Evolutionary conservation across 30 jellyfish, hydroid and myxozoan species (phyloP), one percentile per base, ranked within the genome.

Genomic region (Catostylus mosaicus): DNA sequence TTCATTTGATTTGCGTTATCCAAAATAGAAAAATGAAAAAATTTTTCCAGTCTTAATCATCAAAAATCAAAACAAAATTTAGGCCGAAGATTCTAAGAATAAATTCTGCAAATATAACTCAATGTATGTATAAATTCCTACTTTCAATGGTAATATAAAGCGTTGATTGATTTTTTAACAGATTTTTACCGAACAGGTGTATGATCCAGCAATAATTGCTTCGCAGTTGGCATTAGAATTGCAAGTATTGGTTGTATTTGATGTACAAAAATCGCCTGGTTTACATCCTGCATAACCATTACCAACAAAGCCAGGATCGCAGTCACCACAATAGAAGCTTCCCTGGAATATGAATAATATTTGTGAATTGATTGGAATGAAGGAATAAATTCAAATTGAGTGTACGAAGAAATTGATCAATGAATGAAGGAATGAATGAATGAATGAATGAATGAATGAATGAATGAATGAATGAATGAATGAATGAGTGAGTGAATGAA

Each of bases 301-400:
- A 7, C 99, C 99, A 76, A 93, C 96, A 63, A 48, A 93, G 32
- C 99, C 99, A 12, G 97, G 97, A 19, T 93, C 82, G 81, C 99
- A 93, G 47, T 87, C 87, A 10, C 99, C 97, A 73, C 99, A 93
- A 22, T 40, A 26, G 50, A 63, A 93, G 56, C 97, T 93, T 14
- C 99, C 99, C 99, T 93, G 77, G 31, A 69, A 50, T 9, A 50
- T 50, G 14, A 5, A 23, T 10, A 4, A 43, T 43, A 43, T 43
- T 16, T 6, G 54, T 16, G 8, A 43, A 16, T 43, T n/a, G 26
- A 50, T 50, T 50, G 20, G 24, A 50, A 16, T 3, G 24, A 50
- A 3, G 2, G 20, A 5, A 27, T 4, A 4, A 50, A 5, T 27
- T 5, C 63, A 5, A 50, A 9, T 10, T 50, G 0, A 3, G 20